These are phyloP conservation scores for Tanypteryx hageni DNA, from an alignment of 2,888 invertebrate genomes.

Conservation along the genomic window DNA sequence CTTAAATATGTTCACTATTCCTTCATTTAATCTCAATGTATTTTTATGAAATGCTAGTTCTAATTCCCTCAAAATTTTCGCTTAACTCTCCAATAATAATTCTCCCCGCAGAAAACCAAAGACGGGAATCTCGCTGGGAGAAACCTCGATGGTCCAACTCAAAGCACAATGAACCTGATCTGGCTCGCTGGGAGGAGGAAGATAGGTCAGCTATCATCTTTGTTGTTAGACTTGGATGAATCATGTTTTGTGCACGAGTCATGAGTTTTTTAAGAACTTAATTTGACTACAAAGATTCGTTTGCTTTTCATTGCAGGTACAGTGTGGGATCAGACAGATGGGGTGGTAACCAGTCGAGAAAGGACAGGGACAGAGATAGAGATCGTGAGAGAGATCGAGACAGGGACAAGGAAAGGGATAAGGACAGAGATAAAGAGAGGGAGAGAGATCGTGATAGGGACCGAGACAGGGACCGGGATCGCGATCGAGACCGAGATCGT, in stretches of 20 bases:
- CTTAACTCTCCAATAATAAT: not conserved
- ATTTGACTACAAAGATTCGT: not conserved
- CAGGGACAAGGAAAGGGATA: slow-evolving; percentile 71
- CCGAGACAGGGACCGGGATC: slow-evolving; percentile 72
- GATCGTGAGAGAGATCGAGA: slow-evolving; percentile 69
- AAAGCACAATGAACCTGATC: slow-evolving; percentile 41
- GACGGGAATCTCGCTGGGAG: slow-evolving; percentile 51
- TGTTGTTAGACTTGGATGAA: not conserved
- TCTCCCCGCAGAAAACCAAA: not conserved
- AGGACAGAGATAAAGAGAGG: slow-evolving; percentile 71
- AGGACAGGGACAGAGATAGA: not conserved
- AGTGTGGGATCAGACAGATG: slow-evolving; percentile 69
- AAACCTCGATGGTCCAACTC: slow-evolving; percentile 50
- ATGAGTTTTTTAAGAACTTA: not conserved
- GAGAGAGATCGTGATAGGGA: slow-evolving; percentile 69
- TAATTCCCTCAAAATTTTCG: not conserved
- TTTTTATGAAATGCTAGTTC: not conserved
- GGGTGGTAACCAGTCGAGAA: not conserved
- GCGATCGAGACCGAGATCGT: slow-evolving; percentile 73
- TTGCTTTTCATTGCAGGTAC: not conserved
- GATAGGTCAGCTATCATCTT: not conserved
- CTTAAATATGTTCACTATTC: too few relatives aligned
- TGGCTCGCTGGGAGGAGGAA: slow-evolving; percentile 38
- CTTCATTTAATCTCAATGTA: not conserved
- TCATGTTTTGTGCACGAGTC: not conserved